Conservation (phyloP, 2,113 vertebrate genomes). For the Aphelocoma coerulescens region DNA sequence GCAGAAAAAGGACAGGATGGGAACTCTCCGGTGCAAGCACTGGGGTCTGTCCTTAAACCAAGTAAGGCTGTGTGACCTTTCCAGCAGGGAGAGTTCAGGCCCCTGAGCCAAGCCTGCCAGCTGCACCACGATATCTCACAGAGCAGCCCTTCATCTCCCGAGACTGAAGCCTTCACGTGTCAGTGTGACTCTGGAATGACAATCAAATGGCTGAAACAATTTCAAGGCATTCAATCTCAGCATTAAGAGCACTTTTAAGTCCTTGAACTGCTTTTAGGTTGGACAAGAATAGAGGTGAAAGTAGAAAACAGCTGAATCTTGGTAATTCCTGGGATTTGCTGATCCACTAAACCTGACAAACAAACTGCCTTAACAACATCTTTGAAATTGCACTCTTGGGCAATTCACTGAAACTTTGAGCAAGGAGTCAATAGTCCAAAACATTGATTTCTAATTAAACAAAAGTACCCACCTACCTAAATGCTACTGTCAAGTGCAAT, state of each 20-base stretch:
- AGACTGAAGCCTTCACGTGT: not conserved
- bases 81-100: not conserved
- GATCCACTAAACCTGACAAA: slow-evolving; percentile 47
- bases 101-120: not conserved
- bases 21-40: not conserved
- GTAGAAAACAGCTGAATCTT: slow-evolving; percentile 49
- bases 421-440: slow-evolving; percentile 57
- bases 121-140: not conserved
- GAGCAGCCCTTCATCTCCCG: not conserved
- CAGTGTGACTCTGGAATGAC: not conserved
- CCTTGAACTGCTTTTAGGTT: not conserved
- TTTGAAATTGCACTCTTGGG: slow-evolving; percentile 2
- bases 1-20: not conserved
- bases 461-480: not conserved
- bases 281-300: slow-evolving; percentile 44
- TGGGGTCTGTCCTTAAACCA: not conserved
- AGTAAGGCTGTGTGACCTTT: not conserved
- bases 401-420: slow-evolving; percentile 37
- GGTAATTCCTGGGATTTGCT: slow-evolving; percentile 55
- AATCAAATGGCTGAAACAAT: not conserved
- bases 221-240: not conserved
- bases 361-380: not conserved
- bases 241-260: not conserved
- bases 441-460: slow-evolving; percentile 49
- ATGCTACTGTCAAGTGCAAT: not conserved